phyloP scores from a whole-genome alignment of 2,113 vertebrate genomes.

The Herpetotheres cachinnans region DNA sequence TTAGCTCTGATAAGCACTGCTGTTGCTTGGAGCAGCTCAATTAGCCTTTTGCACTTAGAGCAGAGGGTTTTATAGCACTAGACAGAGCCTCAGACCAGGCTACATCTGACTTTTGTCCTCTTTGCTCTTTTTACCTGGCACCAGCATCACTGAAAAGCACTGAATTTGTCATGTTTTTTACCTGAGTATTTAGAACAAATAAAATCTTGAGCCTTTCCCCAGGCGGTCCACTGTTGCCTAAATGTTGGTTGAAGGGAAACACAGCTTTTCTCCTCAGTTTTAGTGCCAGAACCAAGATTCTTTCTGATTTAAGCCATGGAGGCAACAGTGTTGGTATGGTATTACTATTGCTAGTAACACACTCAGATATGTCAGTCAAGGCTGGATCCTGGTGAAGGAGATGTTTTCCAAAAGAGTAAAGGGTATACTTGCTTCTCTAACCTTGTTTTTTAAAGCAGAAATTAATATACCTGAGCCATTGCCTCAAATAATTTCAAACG shows the following conservation, averaged over 20 bases:
- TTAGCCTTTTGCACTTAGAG: conserved; percentile 52
- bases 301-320: background rate
- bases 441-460: background rate
- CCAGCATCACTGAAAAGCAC: background rate
- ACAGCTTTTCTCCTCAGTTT: background rate
- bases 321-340: background rate
- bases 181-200: background rate
- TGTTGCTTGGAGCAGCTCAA: conserved; percentile 56
- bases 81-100: background rate
- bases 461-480: background rate
- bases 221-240: background rate
- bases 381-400: background rate
- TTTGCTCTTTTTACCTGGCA: background rate
- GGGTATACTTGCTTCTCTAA: background rate
- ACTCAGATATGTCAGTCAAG: background rate
- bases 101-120: background rate
- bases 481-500: background rate
- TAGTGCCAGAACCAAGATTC: background rate
- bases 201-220: background rate
- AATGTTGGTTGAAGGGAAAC: background rate
- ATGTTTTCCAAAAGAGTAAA: background rate
- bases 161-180: background rate
- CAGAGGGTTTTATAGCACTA: background rate
- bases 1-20: conserved; percentile 42
- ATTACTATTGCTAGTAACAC: background rate